Base-by-base conservation (phyloP, 1,140 invertebrate species). In the Achroia grisella region DNA sequence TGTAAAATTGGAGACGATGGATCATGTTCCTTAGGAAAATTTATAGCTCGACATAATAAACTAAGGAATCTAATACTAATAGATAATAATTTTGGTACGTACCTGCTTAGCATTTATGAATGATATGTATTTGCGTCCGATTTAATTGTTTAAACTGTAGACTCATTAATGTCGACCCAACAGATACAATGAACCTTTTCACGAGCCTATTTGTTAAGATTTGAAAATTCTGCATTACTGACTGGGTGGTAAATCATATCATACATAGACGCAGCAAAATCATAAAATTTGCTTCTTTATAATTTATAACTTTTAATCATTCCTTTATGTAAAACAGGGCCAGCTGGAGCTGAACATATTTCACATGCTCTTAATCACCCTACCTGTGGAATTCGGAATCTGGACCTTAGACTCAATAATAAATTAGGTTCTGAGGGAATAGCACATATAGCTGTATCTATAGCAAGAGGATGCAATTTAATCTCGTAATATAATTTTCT, bases 1-100 rank as follows among this genome's bases (percentile, higher is more conserved):
- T 87, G 87, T 39, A 79, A 79, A 64, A 77, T 87, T 47, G 67
- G 55, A 1, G 81, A 88, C 53, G 71, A 82, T 10, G 87, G 86
- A 1, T 73, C 75, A 12, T 60, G 68, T 14, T 64, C 63, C 17
- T 57, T 87, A 13, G 74, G 78, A 17, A 87, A 86, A 58, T 87
- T 79, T 62, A 74, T 80, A 44, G 59, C 74, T 5, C 75, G 75
- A 43, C 75, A 78, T 56, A 70, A 80, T 8, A 71, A 71, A 52
- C 62, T 87, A 8, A 59, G 69, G 43, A 71, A 66, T 56, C 44
- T 88, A 34, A 64, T 86, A 32, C 60, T 88, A 36, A 63, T 64
- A 10, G 82, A 88, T 51, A 88, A 88, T 58, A 10, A 77, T 39
- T 87, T 88, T 60, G 85, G 87, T 87, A 70, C 35, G 30, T 39